These are phyloP conservation scores for Conus betulinus DNA, from an alignment of 1,140 invertebrate species.

Conservation along the genomic window DNA sequence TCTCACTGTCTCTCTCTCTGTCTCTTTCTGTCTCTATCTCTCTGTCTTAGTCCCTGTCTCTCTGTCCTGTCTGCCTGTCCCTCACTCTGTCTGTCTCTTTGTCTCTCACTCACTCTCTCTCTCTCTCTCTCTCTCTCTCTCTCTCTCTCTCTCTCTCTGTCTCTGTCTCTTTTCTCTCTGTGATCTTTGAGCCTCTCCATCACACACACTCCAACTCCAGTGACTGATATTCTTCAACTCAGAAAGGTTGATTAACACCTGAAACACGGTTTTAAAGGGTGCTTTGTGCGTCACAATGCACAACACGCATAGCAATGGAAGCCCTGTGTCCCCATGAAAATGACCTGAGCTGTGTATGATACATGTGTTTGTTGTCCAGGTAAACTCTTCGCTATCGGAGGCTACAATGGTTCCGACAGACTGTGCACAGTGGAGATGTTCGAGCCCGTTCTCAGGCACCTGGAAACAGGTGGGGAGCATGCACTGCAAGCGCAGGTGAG, in stretches of 20 bases:
- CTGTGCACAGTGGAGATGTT: constrained; percentile 93
- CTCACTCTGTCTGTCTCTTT: neutral
- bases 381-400: constrained; percentile 78
- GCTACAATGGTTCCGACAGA: constrained; percentile 88
- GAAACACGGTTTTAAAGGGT: too few species aligned
- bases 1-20: neutral
- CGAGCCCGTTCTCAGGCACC: constrained; percentile 83
- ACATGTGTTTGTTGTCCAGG: neutral
- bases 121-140: too few species aligned
- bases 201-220: too few species aligned
- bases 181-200: too few species aligned
- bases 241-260: too few species aligned
- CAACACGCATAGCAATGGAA: too few species aligned
- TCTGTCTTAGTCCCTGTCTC: neutral
- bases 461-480: constrained; percentile 90
- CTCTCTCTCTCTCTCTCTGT: neutral
- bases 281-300: too few species aligned
- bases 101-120: too few species aligned
- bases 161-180: neutral
- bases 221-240: too few species aligned
- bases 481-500: constrained; percentile 87
- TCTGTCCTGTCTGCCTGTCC: too few species aligned
- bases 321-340: too few species aligned
- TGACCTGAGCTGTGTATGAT: too few species aligned
- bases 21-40: neutral